These are phyloP conservation scores for Scaptomyza pallida DNA, from an alignment of 1,140 invertebrate species.

Conservation along the genomic window DNA sequence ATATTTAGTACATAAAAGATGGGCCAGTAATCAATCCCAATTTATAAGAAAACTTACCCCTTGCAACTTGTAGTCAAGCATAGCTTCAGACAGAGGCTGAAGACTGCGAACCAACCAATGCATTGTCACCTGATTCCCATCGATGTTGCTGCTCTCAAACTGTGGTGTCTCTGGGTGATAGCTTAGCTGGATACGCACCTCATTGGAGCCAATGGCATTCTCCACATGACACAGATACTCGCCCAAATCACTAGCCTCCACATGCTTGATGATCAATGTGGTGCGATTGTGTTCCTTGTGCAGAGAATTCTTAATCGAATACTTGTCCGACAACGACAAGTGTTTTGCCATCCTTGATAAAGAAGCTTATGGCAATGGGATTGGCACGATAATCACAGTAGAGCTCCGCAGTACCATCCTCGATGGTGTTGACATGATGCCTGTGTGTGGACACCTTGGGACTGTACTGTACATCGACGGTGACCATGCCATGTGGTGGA, in stretches of 20 bases:
- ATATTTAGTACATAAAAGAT: not conserved
- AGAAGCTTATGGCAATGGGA: constrained; percentile 67
- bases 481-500: constrained; percentile 69
- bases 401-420: constrained; percentile 61
- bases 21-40: too few relatives aligned
- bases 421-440: constrained; percentile 71
- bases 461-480: constrained; percentile 68
- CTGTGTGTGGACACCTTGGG: constrained; percentile 78
- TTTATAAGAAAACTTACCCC: constrained; percentile 65
- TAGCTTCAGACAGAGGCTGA: constrained; percentile 74
- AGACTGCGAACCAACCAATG: constrained; percentile 80
- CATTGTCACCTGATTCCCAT: constrained; percentile 64
- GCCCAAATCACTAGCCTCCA: constrained; percentile 64
- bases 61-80: constrained; percentile 72
- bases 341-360: constrained; percentile 65
- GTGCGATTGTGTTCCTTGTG: constrained; percentile 76
- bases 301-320: constrained; percentile 50
- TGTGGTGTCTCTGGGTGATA: constrained; percentile 76
- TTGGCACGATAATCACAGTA: constrained; percentile 77
- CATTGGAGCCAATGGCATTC: constrained; percentile 66
- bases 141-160: constrained; percentile 62
- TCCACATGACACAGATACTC: constrained; percentile 74
- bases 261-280: constrained; percentile 60
- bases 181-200: constrained; percentile 62
- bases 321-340: constrained; percentile 61